Conservation (phyloP, 2,888 invertebrate genomes). For the Flexamia atlantica region DNA sequence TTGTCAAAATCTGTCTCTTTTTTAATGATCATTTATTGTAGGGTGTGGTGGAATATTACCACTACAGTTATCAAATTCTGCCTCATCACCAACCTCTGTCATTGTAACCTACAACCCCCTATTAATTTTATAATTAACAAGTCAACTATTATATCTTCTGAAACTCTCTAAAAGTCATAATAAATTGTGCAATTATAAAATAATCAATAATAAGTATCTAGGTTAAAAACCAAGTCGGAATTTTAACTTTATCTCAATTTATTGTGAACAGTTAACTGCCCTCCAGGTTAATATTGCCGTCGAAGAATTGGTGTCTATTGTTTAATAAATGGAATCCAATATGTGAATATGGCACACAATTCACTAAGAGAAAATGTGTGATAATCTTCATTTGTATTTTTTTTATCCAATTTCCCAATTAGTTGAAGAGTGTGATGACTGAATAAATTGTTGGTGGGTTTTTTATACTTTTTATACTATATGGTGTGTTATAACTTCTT, state of each 20-base stretch:
- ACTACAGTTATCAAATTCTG: too few relatives aligned
- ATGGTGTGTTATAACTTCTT: slow-evolving; percentile 23
- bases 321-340: background rate
- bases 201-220: background rate
- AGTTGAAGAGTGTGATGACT: background rate
- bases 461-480: slow-evolving; percentile 48
- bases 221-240: background rate
- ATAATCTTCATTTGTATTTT: background rate
- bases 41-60: too few relatives aligned
- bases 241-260: background rate
- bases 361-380: slow-evolving; percentile 25
- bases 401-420: background rate
- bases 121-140: too few relatives aligned
- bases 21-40: too few relatives aligned
- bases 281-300: background rate
- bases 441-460: slow-evolving; percentile 21
- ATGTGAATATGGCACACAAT: background rate
- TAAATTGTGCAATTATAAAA: background rate
- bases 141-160: too few relatives aligned
- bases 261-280: background rate
- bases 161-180: too few relatives aligned
- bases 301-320: background rate
- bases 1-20: too few relatives aligned
- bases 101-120: too few relatives aligned
- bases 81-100: too few relatives aligned